phyloP scores from a whole-genome alignment of 2,797 vertebrate species.

The Lateolabrax maculatus region DNA sequence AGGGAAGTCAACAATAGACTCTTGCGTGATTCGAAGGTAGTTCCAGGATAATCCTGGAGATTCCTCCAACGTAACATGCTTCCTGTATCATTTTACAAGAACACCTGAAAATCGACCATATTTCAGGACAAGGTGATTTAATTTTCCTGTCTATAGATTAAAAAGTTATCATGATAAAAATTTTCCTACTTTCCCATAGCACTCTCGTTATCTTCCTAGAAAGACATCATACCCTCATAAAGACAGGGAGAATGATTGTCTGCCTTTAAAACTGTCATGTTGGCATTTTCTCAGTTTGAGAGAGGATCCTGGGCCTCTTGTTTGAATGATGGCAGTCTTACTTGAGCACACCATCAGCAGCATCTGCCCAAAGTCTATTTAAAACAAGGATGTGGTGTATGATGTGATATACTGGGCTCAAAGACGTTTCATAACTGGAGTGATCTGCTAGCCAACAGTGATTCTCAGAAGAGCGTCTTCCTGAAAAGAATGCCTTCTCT shows the following conservation, averaged over 20 bases:
- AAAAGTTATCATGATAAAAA: constrained; percentile 41
- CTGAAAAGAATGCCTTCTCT: constrained; percentile 20
- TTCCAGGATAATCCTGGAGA: constrained; percentile 53
- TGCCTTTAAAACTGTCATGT: constrained; percentile 9
- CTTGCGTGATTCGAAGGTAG: constrained; percentile 57
- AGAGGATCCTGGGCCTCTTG: not conserved
- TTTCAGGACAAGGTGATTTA: constrained; percentile 56
- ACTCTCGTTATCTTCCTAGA: constrained; percentile 5
- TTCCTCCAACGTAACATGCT: constrained; percentile 57
- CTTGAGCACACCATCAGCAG: constrained; percentile 7
- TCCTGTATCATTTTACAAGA: constrained; percentile 55
- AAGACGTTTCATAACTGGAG: constrained; percentile 16
- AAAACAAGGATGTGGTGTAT: constrained; percentile 9
- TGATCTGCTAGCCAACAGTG: constrained; percentile 3
- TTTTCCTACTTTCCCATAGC: constrained; percentile 8
- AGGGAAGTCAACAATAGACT: constrained; percentile 55
- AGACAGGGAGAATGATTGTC: not conserved
- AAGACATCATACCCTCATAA: constrained; percentile 18
- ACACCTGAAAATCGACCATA: constrained; percentile 53
- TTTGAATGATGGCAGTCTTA: constrained; percentile 11
- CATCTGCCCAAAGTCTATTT: constrained; percentile 7
- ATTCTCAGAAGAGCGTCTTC: not conserved
- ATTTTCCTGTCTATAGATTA: constrained; percentile 58
- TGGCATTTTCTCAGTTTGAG: not conserved
- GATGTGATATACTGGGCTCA: constrained; percentile 9